Evolutionary conservation across 37 sponge, comb jelly and placozoan genomes (phyloP), one percentile per base, ranked within the genome.

Genomic region (Crambe crambe): DNA sequence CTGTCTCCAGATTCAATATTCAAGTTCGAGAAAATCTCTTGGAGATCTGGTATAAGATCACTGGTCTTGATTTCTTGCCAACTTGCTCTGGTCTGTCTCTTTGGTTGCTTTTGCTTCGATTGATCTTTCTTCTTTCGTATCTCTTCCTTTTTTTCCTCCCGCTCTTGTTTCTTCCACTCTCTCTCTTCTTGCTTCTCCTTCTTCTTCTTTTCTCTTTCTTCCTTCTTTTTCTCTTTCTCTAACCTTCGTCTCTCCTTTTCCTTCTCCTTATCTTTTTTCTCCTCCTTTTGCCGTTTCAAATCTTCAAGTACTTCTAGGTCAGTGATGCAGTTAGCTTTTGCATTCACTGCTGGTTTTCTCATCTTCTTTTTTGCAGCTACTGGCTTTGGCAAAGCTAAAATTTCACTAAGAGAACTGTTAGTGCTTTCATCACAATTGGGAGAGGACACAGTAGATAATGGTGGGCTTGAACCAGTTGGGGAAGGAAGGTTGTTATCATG

Each of bases 241-340:
- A 35, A n/a, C 36, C 40, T 35, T 69, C 40, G 9, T 29, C 70
- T 23, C 36, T 69, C 41, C 15, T 40, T 69, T 69, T 40, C 36
- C 36, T 69, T n/a, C n/a, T n/a, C n/a, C n/a, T n/a, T n/a, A n/a
- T n/a, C n/a, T n/a, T n/a, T n/a, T n/a, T n/a, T n/a, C 23, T 69
- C 40, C 23, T 69, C 70, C 23, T 69, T 69, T 23, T 69, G 10
- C 4, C 36, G 37, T 23, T 36, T 69, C 23, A 69, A 23, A 23
- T n/a, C 70, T 37, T 30, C 39, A 12, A 69, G 40, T 23, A 69
- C 70, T 12, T 30, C 39, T 35, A 23, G 9, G 40, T 69, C 39
- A n/a, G 70, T 69, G 70, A 69, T 69, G 40, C 70, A 69, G 40
- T 40, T 36, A 23, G 70, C 70, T 37, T 30, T 69, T 10, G 70